phyloP scores from a whole-genome alignment of 2,797 vertebrate genomes.

The Alosa sapidissima region DNA sequence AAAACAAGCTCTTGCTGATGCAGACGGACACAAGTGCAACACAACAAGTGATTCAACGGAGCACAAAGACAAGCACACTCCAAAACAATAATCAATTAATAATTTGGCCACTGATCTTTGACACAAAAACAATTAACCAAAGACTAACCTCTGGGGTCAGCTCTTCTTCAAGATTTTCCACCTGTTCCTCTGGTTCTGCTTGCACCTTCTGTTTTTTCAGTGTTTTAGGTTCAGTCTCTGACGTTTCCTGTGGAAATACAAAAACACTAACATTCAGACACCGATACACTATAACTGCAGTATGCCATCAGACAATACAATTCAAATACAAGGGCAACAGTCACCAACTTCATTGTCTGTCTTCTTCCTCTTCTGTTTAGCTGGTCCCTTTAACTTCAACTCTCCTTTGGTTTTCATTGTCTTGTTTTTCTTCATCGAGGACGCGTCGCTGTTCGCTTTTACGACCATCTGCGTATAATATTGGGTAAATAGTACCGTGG shows the following conservation, averaged over 20 bases:
- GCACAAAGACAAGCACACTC: neutral
- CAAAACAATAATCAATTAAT: neutral
- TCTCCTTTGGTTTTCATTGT: neutral
- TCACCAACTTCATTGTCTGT: neutral
- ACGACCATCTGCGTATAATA: neutral
- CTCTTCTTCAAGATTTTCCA: neutral
- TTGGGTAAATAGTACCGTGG: neutral
- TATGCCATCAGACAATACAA: neutral
- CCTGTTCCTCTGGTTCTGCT: neutral
- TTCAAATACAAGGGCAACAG: neutral
- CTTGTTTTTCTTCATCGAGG: conserved; percentile 1
- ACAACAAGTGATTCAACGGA: neutral
- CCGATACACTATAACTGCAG: neutral
- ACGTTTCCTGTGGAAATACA: neutral
- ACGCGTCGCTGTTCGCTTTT: neutral
- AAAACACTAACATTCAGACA: neutral
- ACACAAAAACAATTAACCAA: neutral
- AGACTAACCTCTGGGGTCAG: neutral
- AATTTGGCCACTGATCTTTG: neutral
- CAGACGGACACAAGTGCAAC: neutral
- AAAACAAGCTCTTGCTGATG: neutral
- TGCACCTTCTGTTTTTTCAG: neutral
- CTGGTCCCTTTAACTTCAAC: neutral
- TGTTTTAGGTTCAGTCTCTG: neutral
- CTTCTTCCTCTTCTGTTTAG: neutral